phyloP scores from a whole-genome alignment of 2,888 invertebrate species.

The Orthosia incerta region DNA sequence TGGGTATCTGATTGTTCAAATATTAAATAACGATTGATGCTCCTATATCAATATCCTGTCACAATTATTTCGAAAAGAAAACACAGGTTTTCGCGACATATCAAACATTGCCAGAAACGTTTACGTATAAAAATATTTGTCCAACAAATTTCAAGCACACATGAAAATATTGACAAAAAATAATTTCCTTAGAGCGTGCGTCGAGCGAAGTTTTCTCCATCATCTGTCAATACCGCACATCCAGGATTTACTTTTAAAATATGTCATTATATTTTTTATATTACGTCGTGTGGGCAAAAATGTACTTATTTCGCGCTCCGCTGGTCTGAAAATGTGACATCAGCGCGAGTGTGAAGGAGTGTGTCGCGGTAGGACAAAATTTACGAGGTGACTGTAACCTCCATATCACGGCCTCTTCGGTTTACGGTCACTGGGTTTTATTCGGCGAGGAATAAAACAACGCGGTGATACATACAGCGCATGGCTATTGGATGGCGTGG shows the following conservation, averaged over 20 bases:
- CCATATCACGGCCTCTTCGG: constrained; percentile 85
- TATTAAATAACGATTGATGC: constrained; percentile 56
- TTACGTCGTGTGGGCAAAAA: constrained; percentile 88
- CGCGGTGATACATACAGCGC: constrained; percentile 57
- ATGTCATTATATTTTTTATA: constrained; percentile 89
- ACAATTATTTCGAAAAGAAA: constrained; percentile 53
- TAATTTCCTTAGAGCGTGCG: constrained; percentile 61
- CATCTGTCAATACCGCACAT: constrained; percentile 79
- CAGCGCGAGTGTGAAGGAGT: constrained; percentile 86
- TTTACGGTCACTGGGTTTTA: constrained; percentile 86
- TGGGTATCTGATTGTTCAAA: constrained; percentile 39
- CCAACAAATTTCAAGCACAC: constrained; percentile 64
- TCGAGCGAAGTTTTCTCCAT: constrained; percentile 66
- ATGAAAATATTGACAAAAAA: constrained; percentile 67
- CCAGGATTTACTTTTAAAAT: constrained; percentile 87
- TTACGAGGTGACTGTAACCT: constrained; percentile 83
- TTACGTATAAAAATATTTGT: constrained; percentile 68
- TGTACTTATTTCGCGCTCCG: constrained; percentile 91
- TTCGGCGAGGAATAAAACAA: constrained; percentile 78
- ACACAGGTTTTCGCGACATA: constrained; percentile 52
- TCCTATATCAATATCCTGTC: constrained; percentile 60
- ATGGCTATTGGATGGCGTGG: constrained; percentile 39
- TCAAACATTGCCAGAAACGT: constrained; percentile 67
- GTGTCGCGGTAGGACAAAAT: constrained; percentile 73
- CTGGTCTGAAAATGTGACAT: constrained; percentile 90